Evolutionary conservation across 2,113 vertebrate species (phyloP).

Genomic region (Pterocles orientalis): DNA sequence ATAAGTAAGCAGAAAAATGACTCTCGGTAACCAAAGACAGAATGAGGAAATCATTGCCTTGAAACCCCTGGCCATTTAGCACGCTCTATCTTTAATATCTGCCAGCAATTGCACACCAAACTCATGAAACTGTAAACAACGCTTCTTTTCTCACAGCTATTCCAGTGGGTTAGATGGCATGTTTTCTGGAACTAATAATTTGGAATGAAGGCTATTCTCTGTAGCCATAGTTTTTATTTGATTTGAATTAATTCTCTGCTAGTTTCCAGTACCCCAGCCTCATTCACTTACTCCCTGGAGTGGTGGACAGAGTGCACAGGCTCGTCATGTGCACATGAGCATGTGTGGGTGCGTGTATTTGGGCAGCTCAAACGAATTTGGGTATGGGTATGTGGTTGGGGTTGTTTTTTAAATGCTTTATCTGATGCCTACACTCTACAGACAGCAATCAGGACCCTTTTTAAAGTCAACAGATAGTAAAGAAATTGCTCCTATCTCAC

Average conservation of each 20-base stretch:
- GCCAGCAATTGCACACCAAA: background rate
- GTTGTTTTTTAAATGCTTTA: background rate
- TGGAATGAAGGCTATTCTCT: background rate
- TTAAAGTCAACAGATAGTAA: background rate
- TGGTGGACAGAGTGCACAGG: background rate
- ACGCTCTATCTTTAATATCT: background rate
- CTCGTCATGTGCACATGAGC: fast-evolving
- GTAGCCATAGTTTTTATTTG: background rate
- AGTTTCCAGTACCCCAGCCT: background rate
- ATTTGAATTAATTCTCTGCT: background rate
- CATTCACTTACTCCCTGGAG: background rate
- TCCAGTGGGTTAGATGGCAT: background rate
- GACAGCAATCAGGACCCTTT: background rate
- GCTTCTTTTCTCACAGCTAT: background rate
- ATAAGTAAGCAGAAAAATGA: background rate
- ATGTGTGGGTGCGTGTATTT: fast-evolving
- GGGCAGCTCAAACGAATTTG: background rate
- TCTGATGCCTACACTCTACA: background rate
- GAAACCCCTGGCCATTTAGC: background rate
- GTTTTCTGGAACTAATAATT: background rate
- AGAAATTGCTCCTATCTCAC: background rate
- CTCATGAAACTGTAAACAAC: background rate
- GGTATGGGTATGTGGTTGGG: too few relatives aligned
- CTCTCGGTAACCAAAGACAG: background rate
- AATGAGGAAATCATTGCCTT: background rate